Conservation (phyloP, 2,888 invertebrate species). For the Nectonema munidae region DNA sequence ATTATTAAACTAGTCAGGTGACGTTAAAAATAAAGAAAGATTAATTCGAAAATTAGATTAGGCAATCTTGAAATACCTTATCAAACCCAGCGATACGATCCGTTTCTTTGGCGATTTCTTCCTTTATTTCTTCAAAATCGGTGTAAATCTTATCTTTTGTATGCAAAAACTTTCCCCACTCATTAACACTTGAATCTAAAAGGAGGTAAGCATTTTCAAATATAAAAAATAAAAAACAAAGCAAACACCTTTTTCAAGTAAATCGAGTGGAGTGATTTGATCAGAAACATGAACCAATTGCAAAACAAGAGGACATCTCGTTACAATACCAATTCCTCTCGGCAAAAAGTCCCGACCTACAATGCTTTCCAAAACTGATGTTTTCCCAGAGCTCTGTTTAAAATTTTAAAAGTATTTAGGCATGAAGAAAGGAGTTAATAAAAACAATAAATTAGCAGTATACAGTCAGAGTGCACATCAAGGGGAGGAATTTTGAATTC, state of each 20-base stretch:
- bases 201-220: too few relatives aligned
- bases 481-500: too few relatives aligned
- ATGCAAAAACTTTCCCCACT: conserved; percentile 87
- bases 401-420: conserved; percentile 14
- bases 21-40: conserved; percentile 14
- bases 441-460: too few relatives aligned
- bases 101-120: conserved; percentile 73
- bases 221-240: too few relatives aligned
- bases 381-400: conserved; percentile 81
- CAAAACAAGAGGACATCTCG: conserved; percentile 59
- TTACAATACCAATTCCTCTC: conserved; percentile 81
- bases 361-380: conserved; percentile 84
- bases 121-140: conserved; percentile 56
- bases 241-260: conserved; percentile 7
- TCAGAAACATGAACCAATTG: conserved; percentile 65
- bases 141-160: conserved; percentile 51
- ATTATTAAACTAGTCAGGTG: too few relatives aligned
- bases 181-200: conserved; percentile 35
- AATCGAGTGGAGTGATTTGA: conserved; percentile 27
- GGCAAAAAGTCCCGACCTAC: conserved; percentile 90
- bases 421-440: too few relatives aligned
- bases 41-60: neutral
- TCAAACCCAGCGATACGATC: conserved; percentile 67
- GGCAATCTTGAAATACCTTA: conserved; percentile 28
- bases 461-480: too few relatives aligned